Base-by-base conservation (phyloP, 2,888 invertebrate species). In the Cephus pulcher region DNA sequence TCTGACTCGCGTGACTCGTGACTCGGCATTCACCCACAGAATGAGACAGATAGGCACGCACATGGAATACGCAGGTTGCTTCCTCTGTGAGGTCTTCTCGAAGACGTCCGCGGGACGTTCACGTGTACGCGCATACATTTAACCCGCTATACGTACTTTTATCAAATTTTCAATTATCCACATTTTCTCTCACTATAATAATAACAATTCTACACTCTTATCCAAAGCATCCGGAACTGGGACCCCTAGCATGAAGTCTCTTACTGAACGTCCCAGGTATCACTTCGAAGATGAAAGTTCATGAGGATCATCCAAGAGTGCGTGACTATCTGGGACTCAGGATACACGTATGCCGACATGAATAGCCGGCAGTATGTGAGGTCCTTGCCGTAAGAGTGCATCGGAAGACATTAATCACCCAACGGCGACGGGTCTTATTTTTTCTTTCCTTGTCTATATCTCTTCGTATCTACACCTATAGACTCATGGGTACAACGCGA, bases 351-450 rank as follows among this genome's bases (percentile, higher is more conserved):
- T 79, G 81, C 77, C 86, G 86, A 86, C 86, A 86, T 86, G 86
- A 86, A 86, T 86, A 87, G 87, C 84, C 81, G 80, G 75, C 80
- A 81, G 76, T 82, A 84, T 83, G 87, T 87, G 86, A 82, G 86
- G 87, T 71, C 74, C 33, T 33, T 32, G 15, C 32, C 30, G 15
- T 32, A 78, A 79, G 78, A 79, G 80, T 84, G 83, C 85, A 86
- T 87, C 83, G 85, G 80, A 86, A 87, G 85, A 86, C 87, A 87
- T 87, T 87, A 87, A 87, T 87, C 87, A 87, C 83, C 87, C 87
- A 85, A 84, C 81, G 87, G 86, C 85, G 82, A 87, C 84, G 56
- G 77, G 40, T 71, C 40, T 30, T 74, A 40, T 77, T 73, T 34
- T 35, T 32, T 6, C 15, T 9, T 12, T 12, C n/a, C 34, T 30